Evolutionary conservation across 2,888 invertebrate genomes (phyloP).

Genomic region (Toxonevra muliebris): DNA sequence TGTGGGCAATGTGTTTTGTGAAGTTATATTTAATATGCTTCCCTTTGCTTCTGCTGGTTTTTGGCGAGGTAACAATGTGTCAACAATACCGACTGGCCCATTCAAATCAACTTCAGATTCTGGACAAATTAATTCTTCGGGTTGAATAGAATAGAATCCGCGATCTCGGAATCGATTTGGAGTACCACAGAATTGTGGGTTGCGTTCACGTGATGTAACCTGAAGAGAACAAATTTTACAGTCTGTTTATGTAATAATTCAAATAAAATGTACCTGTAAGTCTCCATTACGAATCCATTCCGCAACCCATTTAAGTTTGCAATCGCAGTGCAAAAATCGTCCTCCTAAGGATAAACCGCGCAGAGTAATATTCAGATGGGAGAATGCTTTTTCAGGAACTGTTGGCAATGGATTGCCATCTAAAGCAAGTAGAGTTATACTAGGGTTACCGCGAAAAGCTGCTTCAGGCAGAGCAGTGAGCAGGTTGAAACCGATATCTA

Average conservation of each 20-base stretch:
- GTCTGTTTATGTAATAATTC: neutral
- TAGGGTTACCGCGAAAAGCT: constrained; percentile 83
- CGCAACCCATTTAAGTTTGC: constrained; percentile 86
- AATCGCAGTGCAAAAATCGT: constrained; percentile 87
- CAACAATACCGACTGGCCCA: constrained; percentile 62
- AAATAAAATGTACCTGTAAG: constrained; percentile 72
- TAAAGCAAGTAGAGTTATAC: constrained; percentile 85
- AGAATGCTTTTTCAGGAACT: constrained; percentile 81
- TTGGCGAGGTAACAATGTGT: constrained; percentile 60
- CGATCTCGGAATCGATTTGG: constrained; percentile 82
- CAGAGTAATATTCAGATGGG: constrained; percentile 81
- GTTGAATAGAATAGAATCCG: constrained; percentile 87
- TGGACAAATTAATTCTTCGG: constrained; percentile 75
- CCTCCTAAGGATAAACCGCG: constrained; percentile 89
- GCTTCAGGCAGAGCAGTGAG: constrained; percentile 81
- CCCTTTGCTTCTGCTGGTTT: constrained; percentile 61
- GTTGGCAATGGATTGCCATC: constrained; percentile 91
- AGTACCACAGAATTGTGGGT: constrained; percentile 91
- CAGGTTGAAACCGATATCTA: constrained; percentile 92
- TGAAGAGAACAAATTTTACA: constrained; percentile 30
- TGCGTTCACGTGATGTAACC: constrained; percentile 87
- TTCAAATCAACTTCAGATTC: constrained; percentile 68
- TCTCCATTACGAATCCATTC: constrained; percentile 90
- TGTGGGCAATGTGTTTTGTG: constrained; percentile 52
- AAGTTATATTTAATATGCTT: constrained; percentile 43